Evolutionary conservation across 2,113 vertebrate species (phyloP).

Genomic region (Cephalopterus ornatus): DNA sequence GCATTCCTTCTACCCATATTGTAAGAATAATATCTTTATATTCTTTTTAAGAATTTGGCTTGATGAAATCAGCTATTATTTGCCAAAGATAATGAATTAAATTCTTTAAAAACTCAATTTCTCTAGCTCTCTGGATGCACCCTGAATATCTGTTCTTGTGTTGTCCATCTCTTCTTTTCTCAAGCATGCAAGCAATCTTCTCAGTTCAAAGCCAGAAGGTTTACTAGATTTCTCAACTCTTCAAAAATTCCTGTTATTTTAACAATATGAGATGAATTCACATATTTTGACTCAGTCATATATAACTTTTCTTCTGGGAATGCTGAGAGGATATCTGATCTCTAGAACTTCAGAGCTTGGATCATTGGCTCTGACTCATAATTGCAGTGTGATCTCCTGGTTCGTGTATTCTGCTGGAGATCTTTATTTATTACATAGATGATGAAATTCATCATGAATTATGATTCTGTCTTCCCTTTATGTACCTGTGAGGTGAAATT

Average conservation of each 20-base stretch:
- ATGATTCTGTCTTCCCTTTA: not conserved
- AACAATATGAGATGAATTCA: not conserved
- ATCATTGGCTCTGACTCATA: not conserved
- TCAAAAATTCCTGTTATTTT: not conserved
- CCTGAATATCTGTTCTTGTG: slow-evolving; percentile 22
- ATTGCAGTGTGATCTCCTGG: not conserved
- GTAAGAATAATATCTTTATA: not conserved
- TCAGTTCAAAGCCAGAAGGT: not conserved
- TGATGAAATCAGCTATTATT: not conserved
- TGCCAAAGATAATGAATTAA: not conserved
- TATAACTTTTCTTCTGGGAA: not conserved
- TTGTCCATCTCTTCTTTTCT: not conserved
- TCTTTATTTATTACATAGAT: not conserved
- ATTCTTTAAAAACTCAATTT: not conserved
- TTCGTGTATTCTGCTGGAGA: not conserved
- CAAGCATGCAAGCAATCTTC: not conserved
- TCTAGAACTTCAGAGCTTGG: not conserved
- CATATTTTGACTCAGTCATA: not conserved
- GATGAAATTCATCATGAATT: not conserved
- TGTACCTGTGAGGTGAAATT: not conserved
- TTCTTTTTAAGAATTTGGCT: not conserved
- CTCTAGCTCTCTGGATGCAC: slow-evolving; percentile 55
- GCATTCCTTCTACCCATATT: not conserved
- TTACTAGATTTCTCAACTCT: not conserved
- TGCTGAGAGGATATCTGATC: not conserved